A percentile compares a stretch with the other conserved stretches of the same genome.
Evolutionary conservation across 35 echinoderm and acorn worm species (phyloP).

Genomic region (Apostichopus californicus): DNA sequence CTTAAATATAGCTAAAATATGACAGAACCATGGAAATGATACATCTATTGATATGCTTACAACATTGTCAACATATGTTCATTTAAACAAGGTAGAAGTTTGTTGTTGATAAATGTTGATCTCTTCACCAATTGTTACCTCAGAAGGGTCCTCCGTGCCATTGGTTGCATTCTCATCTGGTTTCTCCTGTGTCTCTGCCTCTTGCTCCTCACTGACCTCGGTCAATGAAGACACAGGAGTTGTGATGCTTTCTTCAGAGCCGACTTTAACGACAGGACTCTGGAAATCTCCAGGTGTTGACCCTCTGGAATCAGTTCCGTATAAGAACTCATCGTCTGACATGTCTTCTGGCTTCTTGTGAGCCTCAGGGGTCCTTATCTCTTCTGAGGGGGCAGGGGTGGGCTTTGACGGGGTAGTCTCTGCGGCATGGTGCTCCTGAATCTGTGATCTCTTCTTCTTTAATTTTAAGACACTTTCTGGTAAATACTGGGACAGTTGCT

Average conservation of each 20-base stretch:
- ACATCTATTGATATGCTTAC: too few relatives aligned
- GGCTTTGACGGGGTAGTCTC: conserved; percentile 60
- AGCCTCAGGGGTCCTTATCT: conserved; percentile 9
- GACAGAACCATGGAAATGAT: too few relatives aligned
- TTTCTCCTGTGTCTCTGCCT: background rate
- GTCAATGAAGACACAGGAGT: background rate
- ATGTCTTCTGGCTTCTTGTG: conserved; percentile 64
- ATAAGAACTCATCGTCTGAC: conserved; percentile 94
- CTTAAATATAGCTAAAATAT: too few relatives aligned
- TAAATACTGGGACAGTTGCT: conserved; percentile 86
- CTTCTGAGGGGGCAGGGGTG: conserved; percentile 26
- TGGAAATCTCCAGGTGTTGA: conserved; percentile 40
- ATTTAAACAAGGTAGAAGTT: too few relatives aligned
- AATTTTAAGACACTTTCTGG: conserved; percentile 80
- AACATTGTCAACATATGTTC: too few relatives aligned
- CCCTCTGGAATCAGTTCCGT: conserved; percentile 63
- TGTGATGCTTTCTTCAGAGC: background rate
- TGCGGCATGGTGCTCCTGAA: conserved; percentile 38
- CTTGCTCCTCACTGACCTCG: background rate
- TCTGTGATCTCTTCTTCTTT: conserved; percentile 84
- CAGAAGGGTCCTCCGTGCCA: background rate
- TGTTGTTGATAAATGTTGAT: too few relatives aligned
- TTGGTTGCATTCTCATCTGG: background rate
- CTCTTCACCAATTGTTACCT: background rate
- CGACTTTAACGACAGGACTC: conserved; percentile 18